phyloP scores from a whole-genome alignment of 1,140 invertebrate species.

The Cotesia vestalis region DNA sequence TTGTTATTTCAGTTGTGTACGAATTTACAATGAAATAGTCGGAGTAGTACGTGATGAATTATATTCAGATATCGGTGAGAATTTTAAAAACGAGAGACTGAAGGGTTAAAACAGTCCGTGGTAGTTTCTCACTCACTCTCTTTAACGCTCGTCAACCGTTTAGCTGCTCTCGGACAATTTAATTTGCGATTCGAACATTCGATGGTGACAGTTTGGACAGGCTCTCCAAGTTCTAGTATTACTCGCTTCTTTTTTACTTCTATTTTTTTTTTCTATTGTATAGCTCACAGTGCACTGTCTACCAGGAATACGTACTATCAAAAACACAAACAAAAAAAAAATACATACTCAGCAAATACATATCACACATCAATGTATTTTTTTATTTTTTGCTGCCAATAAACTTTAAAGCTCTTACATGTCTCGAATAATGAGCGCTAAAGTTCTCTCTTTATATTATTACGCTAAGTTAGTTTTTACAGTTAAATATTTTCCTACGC shows the following conservation, averaged over 20 bases:
- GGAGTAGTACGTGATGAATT: no score
- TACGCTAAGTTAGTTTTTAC: conserved; percentile 12
- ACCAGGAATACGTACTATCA: no score
- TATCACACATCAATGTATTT: no score
- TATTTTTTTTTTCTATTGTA: conserved; percentile 2
- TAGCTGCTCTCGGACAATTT: conserved; percentile 13
- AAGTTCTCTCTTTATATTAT: conserved; percentile 10
- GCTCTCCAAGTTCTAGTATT: conserved; percentile 7
- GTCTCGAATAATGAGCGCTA: not conserved
- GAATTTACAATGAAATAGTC: no score
- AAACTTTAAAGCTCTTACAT: not conserved
- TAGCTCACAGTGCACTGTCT: no score
- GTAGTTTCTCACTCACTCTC: not conserved
- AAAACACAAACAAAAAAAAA: no score
- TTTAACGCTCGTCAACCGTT: not conserved
- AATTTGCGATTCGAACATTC: conserved; percentile 21
- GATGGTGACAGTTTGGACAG: conserved; percentile 25
- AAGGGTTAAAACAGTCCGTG: not conserved
- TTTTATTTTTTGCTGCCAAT: no score
- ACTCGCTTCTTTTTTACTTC: not conserved
- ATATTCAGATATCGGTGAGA: no score
- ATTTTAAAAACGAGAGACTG: no score
- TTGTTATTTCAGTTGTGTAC: no score
- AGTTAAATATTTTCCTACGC: no score
- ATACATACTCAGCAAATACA: no score